A percentile compares a stretch with the other conserved stretches of the same genome.
Conservation (phyloP, 2,888 invertebrate genomes). For the Mimumesa dahlbomi region DNA sequence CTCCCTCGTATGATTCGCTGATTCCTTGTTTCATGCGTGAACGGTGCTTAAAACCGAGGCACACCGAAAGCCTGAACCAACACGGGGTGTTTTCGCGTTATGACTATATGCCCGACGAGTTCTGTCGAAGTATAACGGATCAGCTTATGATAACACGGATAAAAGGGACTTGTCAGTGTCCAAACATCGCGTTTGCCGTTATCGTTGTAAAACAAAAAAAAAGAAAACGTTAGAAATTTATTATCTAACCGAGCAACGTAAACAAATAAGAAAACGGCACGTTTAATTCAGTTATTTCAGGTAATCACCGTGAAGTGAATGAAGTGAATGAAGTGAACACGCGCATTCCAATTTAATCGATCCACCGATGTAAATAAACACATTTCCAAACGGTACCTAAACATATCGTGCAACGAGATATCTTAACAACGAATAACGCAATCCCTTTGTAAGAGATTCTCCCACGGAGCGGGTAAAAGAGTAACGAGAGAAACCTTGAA, state of each 20-base stretch:
- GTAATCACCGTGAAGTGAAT: constrained; percentile 8
- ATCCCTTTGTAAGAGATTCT: too few species aligned
- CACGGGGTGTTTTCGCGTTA: constrained; percentile 34
- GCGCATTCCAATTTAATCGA: background rate
- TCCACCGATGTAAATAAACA: too few species aligned
- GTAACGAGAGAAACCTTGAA: too few species aligned
- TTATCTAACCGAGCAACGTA: constrained; percentile 16
- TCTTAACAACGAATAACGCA: too few species aligned
- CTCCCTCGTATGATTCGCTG: constrained; percentile 5
- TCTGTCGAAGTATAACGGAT: constrained; percentile 18
- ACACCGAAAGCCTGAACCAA: constrained; percentile 61
- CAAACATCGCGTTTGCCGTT: background rate
- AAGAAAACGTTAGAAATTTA: constrained; percentile 9
- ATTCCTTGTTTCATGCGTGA: constrained; percentile 74
- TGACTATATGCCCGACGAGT: constrained; percentile 2
- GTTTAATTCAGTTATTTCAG: constrained; percentile 30
- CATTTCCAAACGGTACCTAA: too few species aligned
- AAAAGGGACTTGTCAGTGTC: constrained; percentile 3
- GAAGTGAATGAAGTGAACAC: constrained; percentile 12
- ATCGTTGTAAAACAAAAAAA: background rate
- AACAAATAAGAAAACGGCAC: constrained; percentile 27
- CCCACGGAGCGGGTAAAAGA: too few species aligned
- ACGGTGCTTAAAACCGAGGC: background rate
- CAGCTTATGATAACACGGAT: constrained; percentile 21
- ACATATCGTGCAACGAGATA: too few species aligned